Evolutionary conservation across 2,888 invertebrate genomes (phyloP), one percentile per base, ranked within the genome.

Genomic region (Philereme transversata): DNA sequence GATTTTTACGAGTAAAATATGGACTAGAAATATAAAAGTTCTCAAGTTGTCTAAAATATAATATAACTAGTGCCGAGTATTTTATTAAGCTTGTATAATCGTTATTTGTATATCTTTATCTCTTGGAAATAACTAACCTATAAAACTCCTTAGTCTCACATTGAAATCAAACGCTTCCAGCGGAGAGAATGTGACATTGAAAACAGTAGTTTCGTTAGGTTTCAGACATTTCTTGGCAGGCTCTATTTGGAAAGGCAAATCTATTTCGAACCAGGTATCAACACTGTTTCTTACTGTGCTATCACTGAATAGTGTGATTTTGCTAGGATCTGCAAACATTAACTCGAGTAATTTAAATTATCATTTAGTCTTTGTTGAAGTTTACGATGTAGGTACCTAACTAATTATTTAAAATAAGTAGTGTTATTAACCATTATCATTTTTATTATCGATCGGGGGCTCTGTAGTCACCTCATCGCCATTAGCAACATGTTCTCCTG

Each of bases 141-240:
- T 90, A 5, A 65, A 58, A 72, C 90, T 87, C 69, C 83, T 89
- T 58, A 92, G 68, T 66, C 76, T 79, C 36, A 90, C 84, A 79
- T 81, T 87, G 60, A 93, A 94, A 51, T 90, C 81, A 65, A 92
- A 93, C 10, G 93, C 93, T 55, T 93, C 93, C 22, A 88, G 73
- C 0, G 95, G 95, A 4, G 90, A 79, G 78, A 95, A 95, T 4
- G 83, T 92, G 0, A 94, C 82, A 53, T 73, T 88, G 67, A 93
- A 94, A 7, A 73, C 71, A 57, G 78, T 67, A 11, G 64, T 84
- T 71, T 91, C 77, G 2, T 80, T 81, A 0, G 94, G 92, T 4
- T 80, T 75, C 7, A 95, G 78, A 55, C 86, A 88, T 8, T 83
- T 88, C 51, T 75, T 83, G 8, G 75, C 74, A 0, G 95, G 95